Conservation (phyloP, 2,888 invertebrate genomes). For the Cremastinae sp. region DNA sequence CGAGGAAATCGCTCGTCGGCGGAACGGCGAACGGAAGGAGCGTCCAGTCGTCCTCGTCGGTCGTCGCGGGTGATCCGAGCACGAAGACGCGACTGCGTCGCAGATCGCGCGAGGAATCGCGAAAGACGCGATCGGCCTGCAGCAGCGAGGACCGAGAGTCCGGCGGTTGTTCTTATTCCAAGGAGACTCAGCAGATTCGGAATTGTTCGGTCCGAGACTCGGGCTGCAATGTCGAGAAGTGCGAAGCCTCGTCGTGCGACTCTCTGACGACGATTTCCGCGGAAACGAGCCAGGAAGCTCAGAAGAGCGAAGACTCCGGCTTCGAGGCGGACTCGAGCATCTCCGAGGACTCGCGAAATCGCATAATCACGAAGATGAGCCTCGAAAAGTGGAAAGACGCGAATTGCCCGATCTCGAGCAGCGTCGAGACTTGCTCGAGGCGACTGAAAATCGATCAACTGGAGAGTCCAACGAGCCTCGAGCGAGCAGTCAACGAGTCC, state of each 20-base stretch:
- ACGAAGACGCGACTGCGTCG: slow-evolving; percentile 68
- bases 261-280: slow-evolving; percentile 44
- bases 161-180: slow-evolving; percentile 56
- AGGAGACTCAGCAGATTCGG: slow-evolving; percentile 70
- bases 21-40: no score
- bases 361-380: slow-evolving; percentile 48
- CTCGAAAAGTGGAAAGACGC: slow-evolving; percentile 60
- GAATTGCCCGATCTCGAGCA: slow-evolving; percentile 21
- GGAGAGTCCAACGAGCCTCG: slow-evolving; percentile 74
- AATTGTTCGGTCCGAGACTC: slow-evolving; percentile 67
- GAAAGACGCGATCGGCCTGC: slow-evolving; percentile 71
- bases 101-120: slow-evolving; percentile 70
- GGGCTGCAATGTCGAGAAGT: slow-evolving; percentile 54
- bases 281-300: slow-evolving; percentile 38
- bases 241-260: slow-evolving; percentile 7
- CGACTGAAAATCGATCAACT: slow-evolving; percentile 72
- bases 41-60: slow-evolving; percentile 37
- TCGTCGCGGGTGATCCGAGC: slow-evolving; percentile 24
- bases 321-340: slow-evolving; percentile 49
- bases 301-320: slow-evolving; percentile 52
- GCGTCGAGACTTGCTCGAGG: slow-evolving; percentile 63
- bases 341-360: slow-evolving; percentile 37
- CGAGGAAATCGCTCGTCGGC: slow-evolving; percentile 63
- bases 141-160: slow-evolving; percentile 69
- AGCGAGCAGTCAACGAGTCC: slow-evolving; percentile 67